Evolutionary conservation across 2,113 vertebrate genomes (phyloP).

Genomic region (Gadus macrocephalus): DNA sequence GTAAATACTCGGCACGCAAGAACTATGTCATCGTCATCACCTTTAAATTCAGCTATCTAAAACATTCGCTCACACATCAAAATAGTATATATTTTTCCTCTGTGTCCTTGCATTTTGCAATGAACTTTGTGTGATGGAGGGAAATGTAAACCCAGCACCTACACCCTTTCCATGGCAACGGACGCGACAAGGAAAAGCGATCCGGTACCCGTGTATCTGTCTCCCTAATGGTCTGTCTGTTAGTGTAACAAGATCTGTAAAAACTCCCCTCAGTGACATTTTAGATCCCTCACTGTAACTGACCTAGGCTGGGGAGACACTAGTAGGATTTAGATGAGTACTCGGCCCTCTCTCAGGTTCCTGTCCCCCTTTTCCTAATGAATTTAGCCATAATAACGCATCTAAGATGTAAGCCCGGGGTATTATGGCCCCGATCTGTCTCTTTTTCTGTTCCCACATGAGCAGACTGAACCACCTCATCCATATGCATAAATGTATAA

Average conservation of each 20-base stretch:
- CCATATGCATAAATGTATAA: slow-evolving; percentile 1
- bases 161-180: slow-evolving; percentile 72
- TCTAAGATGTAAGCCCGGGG: slow-evolving; percentile 45
- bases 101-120: slow-evolving; percentile 64
- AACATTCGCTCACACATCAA: slow-evolving; percentile 15
- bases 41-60: slow-evolving; percentile 2
- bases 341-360: slow-evolving; percentile 70
- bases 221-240: slow-evolving; percentile 81
- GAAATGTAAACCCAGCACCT: slow-evolving; percentile 71
- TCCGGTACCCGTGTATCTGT: slow-evolving; percentile 78
- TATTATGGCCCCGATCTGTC: slow-evolving; percentile 19
- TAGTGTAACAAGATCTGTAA: slow-evolving; percentile 78
- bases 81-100: slow-evolving; percentile 36
- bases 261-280: slow-evolving; percentile 74
- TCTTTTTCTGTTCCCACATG: slow-evolving; percentile 16
- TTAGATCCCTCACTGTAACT: slow-evolving; percentile 81
- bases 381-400: slow-evolving; percentile 59
- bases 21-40: too few species aligned
- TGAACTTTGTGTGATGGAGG: slow-evolving; percentile 78
- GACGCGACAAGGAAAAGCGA: slow-evolving; percentile 78
- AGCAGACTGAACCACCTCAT: slow-evolving; percentile 14
- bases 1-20: too few species aligned
- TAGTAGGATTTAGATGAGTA: slow-evolving; percentile 74
- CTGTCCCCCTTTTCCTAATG: slow-evolving; percentile 71
- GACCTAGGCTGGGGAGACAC: slow-evolving; percentile 74